Evolutionary conservation across 2,113 vertebrate genomes (phyloP).

Genomic region (Neopipo cinnamomea): DNA sequence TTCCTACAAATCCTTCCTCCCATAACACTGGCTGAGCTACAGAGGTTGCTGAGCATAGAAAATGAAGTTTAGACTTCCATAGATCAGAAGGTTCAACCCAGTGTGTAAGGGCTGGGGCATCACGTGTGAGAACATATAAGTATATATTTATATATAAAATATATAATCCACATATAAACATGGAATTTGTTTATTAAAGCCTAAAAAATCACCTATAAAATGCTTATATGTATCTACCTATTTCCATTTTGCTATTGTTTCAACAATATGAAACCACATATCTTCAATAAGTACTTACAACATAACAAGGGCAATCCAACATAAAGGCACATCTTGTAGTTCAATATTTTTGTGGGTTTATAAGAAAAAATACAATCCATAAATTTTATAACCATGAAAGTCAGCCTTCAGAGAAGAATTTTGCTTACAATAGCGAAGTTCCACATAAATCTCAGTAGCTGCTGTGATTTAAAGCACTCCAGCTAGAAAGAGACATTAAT

Average conservation of each 20-base stretch:
- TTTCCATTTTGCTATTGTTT: neutral
- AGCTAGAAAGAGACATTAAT: neutral
- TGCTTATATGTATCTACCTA: neutral
- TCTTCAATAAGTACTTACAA: neutral
- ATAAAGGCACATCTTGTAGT: neutral
- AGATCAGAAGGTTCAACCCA: neutral
- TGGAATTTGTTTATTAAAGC: neutral
- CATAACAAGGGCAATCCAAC: neutral
- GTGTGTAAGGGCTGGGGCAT: neutral
- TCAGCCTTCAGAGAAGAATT: neutral
- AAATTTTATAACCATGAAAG: neutral
- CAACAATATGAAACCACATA: neutral
- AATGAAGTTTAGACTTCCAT: neutral
- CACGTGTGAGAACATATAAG: accelerated
- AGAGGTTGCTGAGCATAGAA: neutral
- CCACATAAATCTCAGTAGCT: neutral
- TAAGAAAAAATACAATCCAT: neutral
- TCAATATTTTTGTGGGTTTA: neutral
- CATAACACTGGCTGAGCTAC: neutral
- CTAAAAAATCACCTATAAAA: neutral
- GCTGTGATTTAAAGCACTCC: neutral
- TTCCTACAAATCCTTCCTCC: neutral
- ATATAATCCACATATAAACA: neutral
- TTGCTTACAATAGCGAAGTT: neutral
- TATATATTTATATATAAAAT: neutral